Percentiles rank a stretch among this genome's conserved stretches.
These are phyloP conservation scores for Amphiduros pacificus DNA, from an alignment of 2,888 invertebrate genomes.

Conservation along the genomic window DNA sequence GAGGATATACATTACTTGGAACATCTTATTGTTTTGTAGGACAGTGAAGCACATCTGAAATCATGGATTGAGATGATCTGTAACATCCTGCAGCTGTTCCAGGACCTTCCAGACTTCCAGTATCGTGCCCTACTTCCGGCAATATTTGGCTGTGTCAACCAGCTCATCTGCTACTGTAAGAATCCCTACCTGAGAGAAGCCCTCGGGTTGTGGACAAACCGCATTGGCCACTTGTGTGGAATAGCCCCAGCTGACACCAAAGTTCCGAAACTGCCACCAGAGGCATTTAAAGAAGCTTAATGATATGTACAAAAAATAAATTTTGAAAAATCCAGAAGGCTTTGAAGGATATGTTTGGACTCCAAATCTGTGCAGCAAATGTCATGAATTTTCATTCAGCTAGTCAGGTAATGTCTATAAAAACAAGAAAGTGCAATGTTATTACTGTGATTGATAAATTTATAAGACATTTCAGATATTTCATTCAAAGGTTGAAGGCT, in stretches of 20 bases:
- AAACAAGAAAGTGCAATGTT: no score
- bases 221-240: slow-evolving; percentile 56
- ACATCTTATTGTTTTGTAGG: slow-evolving; percentile 62
- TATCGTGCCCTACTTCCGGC: slow-evolving; percentile 66
- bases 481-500: no score
- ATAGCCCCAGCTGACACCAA: slow-evolving; percentile 20
- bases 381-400: no score
- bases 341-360: no score
- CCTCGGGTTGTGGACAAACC: slow-evolving; percentile 65
- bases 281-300: no score
- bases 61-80: slow-evolving; percentile 78
- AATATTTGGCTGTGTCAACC: slow-evolving; percentile 65
- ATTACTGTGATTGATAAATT: no score
- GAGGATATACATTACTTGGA: not conserved
- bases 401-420: no score
- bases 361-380: not conserved
- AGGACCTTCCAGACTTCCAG: slow-evolving; percentile 63
- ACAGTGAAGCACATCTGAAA: slow-evolving; percentile 81
- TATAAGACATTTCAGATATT: no score
- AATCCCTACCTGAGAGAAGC: slow-evolving; percentile 65
- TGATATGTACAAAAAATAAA: no score
- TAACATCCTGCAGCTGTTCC: slow-evolving; percentile 77
- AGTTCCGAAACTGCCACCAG: no score
- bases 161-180: slow-evolving; percentile 65
- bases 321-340: no score